These are phyloP conservation scores for Grammomys surdaster DNA, from an alignment of 2,113 vertebrate species.

Conservation along the genomic window DNA sequence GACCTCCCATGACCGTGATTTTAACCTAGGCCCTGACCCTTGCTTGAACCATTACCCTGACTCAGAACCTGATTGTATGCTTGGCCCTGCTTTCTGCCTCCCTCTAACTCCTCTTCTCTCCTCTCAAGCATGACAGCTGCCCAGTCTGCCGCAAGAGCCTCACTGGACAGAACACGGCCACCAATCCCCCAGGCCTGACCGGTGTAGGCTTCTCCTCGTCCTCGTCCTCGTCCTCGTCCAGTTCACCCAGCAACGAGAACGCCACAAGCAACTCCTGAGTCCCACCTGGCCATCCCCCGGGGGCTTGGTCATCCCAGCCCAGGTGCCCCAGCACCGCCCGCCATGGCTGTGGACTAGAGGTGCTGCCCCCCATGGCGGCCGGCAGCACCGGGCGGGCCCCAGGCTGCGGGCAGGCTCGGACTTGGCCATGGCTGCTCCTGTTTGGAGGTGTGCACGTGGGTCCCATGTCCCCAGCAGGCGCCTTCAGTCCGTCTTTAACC, in stretches of 20 bases:
- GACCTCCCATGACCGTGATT: background rate
- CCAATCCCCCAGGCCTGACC: conserved; percentile 95
- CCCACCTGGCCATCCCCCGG: background rate
- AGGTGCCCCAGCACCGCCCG: conserved; percentile 29
- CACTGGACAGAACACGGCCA: conserved; percentile 98
- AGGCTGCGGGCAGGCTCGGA: background rate
- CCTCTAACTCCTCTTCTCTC: background rate
- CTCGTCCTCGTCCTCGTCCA: conserved; percentile 91
- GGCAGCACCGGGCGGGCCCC: background rate
- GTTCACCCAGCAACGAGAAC: conserved; percentile 94
- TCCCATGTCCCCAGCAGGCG: background rate
- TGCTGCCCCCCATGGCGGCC: conserved; percentile 19
- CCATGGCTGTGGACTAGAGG: conserved; percentile 37
- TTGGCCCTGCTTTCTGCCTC: background rate
- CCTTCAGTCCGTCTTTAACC: conserved; percentile 76
- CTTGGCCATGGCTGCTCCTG: background rate
- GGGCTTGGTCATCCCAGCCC: conserved; percentile 38
- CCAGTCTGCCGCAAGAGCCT: conserved; percentile 98
- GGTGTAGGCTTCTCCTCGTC: conserved; percentile 96
- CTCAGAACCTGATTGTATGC: background rate
- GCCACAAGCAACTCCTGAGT: conserved; percentile 93
- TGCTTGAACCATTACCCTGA: background rate
- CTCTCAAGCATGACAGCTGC: conserved; percentile 95
- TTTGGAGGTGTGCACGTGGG: background rate
- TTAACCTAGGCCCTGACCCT: background rate